These are phyloP conservation scores for Minunthozetes semirufus DNA, from an alignment of 2,888 invertebrate species.

Conservation along the genomic window DNA sequence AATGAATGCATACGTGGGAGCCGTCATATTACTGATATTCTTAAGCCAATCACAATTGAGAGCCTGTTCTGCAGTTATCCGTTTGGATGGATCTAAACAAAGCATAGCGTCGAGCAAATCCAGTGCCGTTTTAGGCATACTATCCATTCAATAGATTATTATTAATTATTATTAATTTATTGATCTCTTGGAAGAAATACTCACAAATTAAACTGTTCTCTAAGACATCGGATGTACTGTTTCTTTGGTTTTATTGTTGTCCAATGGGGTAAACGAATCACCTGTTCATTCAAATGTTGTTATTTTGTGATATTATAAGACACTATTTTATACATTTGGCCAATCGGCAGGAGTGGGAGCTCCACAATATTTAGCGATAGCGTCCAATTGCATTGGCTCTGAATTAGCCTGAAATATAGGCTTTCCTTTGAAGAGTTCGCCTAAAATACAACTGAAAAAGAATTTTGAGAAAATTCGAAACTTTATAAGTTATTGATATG, in stretches of 20 bases:
- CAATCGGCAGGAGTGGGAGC: slow-evolving; percentile 85
- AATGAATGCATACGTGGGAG: slow-evolving; percentile 56
- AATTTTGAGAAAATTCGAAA: slow-evolving; percentile 5
- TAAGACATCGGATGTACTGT: slow-evolving; percentile 73
- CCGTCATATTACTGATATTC: slow-evolving; percentile 57
- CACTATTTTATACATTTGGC: slow-evolving; percentile 64
- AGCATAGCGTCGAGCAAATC: slow-evolving; percentile 92
- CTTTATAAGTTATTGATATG: neutral
- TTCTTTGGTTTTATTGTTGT: slow-evolving; percentile 85
- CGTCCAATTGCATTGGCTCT: slow-evolving; percentile 87
- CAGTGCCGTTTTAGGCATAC: slow-evolving; percentile 76
- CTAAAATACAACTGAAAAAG: slow-evolving; percentile 71
- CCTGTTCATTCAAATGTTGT: slow-evolving; percentile 51
- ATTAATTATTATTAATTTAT: too few species aligned
- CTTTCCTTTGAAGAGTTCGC: slow-evolving; percentile 90
- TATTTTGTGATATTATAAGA: neutral
- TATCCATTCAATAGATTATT: slow-evolving; percentile 41
- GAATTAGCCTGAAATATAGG: slow-evolving; percentile 92
- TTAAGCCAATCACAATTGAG: slow-evolving; percentile 82
- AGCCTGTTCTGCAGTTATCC: slow-evolving; percentile 90
- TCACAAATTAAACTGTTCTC: slow-evolving; percentile 81
- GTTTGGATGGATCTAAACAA: slow-evolving; percentile 83
- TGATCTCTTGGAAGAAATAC: slow-evolving; percentile 43
- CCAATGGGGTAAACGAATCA: slow-evolving; percentile 85
- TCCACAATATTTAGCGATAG: slow-evolving; percentile 88